These are phyloP conservation scores for Hybognathus amarus DNA, from an alignment of 2,797 vertebrate species.

Conservation along the genomic window DNA sequence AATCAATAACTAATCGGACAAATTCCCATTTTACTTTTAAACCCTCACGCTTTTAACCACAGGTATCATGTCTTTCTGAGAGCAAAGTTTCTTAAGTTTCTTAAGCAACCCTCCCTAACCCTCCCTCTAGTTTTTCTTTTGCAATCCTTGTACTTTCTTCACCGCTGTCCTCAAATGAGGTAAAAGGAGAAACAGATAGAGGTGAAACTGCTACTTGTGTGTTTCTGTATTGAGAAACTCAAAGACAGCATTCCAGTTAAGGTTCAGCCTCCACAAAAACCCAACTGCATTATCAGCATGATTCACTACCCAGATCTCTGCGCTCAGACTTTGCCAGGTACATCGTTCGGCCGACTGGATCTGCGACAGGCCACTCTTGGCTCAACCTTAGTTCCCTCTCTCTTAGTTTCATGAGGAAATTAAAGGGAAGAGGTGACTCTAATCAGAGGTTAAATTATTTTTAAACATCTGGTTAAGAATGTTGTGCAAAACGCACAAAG, in stretches of 20 bases:
- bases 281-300: constrained; percentile 79
- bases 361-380: constrained; percentile 61
- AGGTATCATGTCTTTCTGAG: constrained; percentile 44
- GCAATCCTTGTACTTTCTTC: constrained; percentile 59
- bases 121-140: constrained; percentile 52
- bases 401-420: constrained; percentile 79
- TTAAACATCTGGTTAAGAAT: constrained; percentile 65
- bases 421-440: constrained; percentile 82
- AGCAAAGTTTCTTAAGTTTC: constrained; percentile 1
- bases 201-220: constrained; percentile 67
- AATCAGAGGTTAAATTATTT: constrained; percentile 64
- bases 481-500: constrained; percentile 60
- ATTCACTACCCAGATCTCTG: constrained; percentile 69
- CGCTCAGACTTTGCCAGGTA: constrained; percentile 61
- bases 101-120: constrained; percentile 43
- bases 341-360: constrained; percentile 50
- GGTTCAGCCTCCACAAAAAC: constrained; percentile 63
- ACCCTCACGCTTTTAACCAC: constrained; percentile 24
- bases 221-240: constrained; percentile 66
- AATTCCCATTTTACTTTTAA: constrained; percentile 8
- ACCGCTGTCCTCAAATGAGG: constrained; percentile 62
- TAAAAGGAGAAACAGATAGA: constrained; percentile 69
- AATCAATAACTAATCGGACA: background rate
- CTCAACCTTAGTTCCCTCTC: constrained; percentile 76
- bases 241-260: constrained; percentile 61